phyloP scores from a whole-genome alignment of 2,888 invertebrate genomes.

The Troilus luridus region DNA sequence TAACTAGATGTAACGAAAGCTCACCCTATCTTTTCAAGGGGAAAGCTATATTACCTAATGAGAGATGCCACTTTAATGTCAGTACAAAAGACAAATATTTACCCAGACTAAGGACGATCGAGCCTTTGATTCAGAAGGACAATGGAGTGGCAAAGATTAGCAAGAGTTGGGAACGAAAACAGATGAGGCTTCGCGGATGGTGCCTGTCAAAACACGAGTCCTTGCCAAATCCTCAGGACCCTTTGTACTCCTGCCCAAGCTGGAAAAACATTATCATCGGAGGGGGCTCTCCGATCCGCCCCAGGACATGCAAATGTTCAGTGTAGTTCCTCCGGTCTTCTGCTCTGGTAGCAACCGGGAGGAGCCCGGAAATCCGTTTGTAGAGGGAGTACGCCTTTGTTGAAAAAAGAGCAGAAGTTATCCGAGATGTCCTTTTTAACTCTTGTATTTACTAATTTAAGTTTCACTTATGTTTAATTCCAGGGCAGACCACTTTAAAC shows the following conservation, averaged over 20 bases:
- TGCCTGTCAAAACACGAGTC: neutral
- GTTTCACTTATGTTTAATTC: too few species aligned
- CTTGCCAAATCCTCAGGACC: constrained; percentile 11
- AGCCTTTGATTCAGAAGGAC: neutral
- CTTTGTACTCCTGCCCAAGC: neutral
- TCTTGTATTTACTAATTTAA: too few species aligned
- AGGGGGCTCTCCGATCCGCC: neutral
- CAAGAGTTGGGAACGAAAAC: neutral
- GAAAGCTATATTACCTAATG: neutral
- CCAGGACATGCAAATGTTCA: neutral
- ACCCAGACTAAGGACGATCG: neutral
- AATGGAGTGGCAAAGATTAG: neutral
- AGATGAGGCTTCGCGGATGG: neutral
- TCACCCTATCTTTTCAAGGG: too few species aligned
- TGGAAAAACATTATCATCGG: neutral
- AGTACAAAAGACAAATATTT: neutral
- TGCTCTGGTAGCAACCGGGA: neutral
- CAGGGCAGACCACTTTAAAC: too few species aligned
- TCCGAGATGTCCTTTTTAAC: neutral
- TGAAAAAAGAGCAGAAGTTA: neutral
- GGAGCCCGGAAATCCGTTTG: neutral
- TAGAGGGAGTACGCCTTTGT: neutral
- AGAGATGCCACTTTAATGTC: neutral
- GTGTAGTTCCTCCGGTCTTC: neutral
- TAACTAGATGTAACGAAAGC: too few species aligned